These are phyloP conservation scores for Lobophora halterata DNA, from an alignment of 2,888 invertebrate genomes.

Conservation along the genomic window DNA sequence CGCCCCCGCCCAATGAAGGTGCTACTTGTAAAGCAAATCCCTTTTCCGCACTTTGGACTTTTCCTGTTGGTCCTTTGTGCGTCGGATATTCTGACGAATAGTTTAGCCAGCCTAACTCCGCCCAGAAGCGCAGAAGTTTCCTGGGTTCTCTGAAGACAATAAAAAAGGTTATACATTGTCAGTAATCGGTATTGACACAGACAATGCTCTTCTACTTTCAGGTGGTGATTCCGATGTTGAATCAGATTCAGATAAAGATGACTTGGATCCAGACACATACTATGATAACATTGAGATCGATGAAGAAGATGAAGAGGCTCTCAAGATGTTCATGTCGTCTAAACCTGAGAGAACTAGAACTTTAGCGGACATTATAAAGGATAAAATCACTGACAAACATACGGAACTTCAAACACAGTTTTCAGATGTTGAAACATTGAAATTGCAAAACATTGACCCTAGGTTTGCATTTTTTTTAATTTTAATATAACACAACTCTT, in stretches of 20 bases:
- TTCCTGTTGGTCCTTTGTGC: too few species aligned
- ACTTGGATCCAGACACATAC: slow-evolving; percentile 80
- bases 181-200: background rate
- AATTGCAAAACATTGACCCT: slow-evolving; percentile 92
- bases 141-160: too few species aligned
- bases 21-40: too few species aligned
- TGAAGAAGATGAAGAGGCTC: slow-evolving; percentile 93
- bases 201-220: slow-evolving; percentile 19
- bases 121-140: too few species aligned
- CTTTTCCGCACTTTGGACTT: too few species aligned
- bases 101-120: too few species aligned
- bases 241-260: slow-evolving; percentile 77
- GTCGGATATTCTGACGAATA: too few species aligned
- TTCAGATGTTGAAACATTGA: slow-evolving; percentile 88
- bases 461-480: slow-evolving; percentile 59
- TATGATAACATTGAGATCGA: slow-evolving; percentile 89
- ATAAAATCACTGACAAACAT: slow-evolving; percentile 95
- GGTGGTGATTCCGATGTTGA: slow-evolving; percentile 67
- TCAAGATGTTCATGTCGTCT: slow-evolving; percentile 86
- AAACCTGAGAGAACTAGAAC: slow-evolving; percentile 83
- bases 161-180: too few species aligned
- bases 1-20: too few species aligned
- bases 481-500: too few species aligned
- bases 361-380: slow-evolving; percentile 94
- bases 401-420: slow-evolving; percentile 93